Evolutionary conservation across 2,113 vertebrate genomes (phyloP), one percentile per base, ranked within the genome.

Genomic region (Orcinus orca): DNA sequence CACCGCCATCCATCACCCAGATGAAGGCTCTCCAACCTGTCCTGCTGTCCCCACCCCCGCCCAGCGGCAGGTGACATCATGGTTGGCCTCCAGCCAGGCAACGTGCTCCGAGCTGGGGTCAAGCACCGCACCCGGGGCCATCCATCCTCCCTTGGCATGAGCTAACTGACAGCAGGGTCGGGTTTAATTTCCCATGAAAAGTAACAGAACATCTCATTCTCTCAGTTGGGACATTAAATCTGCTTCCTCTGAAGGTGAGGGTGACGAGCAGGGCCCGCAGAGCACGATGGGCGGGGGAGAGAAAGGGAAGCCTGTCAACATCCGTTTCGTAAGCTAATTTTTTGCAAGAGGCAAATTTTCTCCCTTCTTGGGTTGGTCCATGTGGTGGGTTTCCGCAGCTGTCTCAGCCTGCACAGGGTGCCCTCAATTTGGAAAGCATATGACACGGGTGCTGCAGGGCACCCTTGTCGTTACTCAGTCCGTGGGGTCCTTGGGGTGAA

Each of bases 111-210:
- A 67, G n/a, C 0, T 0, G 58, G 96, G 83, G 79, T 93, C 67
- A 96, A 98, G 94, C 62, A 10, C 31, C 6, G 67, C 31, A 81
- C 53, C 41, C 93, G 1, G 55, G 88, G 55, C 96, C 97, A 97
- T 81, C 93, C 93, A 92, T 96, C 82, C 50, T 97, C 80, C 47
- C 74, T 93, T 44, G 97, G 97, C 79, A 58, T 95, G 90, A 76
- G 36, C 93, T 96, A 93, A 90, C 95, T 95, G 98, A 88, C 93
- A 97, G 79, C 92, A 82, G 81, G 93, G 97, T 96, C 86, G 86
- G 93, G 95, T 97, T 97, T 95, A 88, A 96, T 96, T 97, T 97
- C 95, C 97, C 89, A 93, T 97, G 97, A 98, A 98, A 97, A 98
- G 97, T 97, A 97, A 95, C 97, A 97, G 97, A 93, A 73, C 96